Conservation (phyloP, 1,140 invertebrate genomes). For the Diabrotica virgifera region DNA sequence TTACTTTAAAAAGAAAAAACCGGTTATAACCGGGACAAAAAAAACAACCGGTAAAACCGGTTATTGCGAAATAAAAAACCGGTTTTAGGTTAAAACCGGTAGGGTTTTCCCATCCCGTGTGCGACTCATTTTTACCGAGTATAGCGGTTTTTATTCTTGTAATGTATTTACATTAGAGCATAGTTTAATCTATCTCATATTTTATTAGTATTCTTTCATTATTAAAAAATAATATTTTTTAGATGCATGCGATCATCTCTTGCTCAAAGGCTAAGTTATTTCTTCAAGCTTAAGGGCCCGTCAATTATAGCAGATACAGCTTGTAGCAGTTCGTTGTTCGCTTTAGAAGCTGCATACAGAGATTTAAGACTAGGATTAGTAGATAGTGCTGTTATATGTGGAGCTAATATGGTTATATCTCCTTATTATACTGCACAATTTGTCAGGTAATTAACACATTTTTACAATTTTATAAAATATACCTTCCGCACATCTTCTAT, state of each 20-base stretch:
- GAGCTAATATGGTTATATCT: slow-evolving; percentile 79
- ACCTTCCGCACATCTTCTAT: too few species aligned
- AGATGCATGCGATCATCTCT: slow-evolving; percentile 87
- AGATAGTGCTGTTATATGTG: slow-evolving; percentile 85
- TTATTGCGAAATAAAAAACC: too few species aligned
- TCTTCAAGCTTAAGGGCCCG: slow-evolving; percentile 67
- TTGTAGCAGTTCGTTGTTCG: slow-evolving; percentile 85
- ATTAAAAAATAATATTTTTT: slow-evolving; percentile 20
- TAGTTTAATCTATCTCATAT: too few species aligned
- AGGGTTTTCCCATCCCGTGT: too few species aligned
- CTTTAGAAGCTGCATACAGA: slow-evolving; percentile 77
- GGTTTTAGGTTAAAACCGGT: too few species aligned
- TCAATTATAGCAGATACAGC: slow-evolving; percentile 85
- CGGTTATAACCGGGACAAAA: too few species aligned
- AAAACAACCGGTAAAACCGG: too few species aligned
- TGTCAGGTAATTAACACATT: slow-evolving; percentile 51
- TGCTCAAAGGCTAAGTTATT: slow-evolving; percentile 83
- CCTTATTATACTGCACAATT: slow-evolving; percentile 85
- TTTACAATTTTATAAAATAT: background rate
- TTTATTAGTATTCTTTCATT: too few species aligned
- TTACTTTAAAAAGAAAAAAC: too few species aligned
- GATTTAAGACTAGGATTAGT: slow-evolving; percentile 74
- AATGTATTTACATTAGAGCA: too few species aligned
- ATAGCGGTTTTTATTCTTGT: too few species aligned
- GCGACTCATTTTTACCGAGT: too few species aligned